Conservation (phyloP, 53 echinoderm and acorn worm species). For the Astropecten irregularis region DNA sequence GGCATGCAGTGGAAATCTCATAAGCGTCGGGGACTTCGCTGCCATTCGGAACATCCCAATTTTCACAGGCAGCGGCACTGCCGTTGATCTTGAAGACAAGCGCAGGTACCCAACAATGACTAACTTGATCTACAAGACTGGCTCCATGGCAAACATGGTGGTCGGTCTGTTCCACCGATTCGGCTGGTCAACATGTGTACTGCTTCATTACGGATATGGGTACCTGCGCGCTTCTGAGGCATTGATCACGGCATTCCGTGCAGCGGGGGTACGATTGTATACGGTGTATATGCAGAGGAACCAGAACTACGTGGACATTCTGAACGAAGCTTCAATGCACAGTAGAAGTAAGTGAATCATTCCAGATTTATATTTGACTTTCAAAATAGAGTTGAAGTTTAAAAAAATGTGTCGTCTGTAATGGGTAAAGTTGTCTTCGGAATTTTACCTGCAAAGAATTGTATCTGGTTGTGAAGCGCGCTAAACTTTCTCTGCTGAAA, state of each 20-base stretch:
- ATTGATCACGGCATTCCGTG: background rate
- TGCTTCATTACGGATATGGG: background rate
- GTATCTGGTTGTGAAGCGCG: no score
- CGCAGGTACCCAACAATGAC: slow-evolving; percentile 61
- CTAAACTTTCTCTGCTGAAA: no score
- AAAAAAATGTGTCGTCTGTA: no score
- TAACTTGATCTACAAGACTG: background rate
- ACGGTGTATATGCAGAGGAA: background rate
- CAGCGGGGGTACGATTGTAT: background rate
- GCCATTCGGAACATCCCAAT: slow-evolving; percentile 70
- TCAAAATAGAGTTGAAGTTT: no score
- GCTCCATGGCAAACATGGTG: slow-evolving; percentile 1
- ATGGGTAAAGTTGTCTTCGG: no score
- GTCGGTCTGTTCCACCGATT: background rate
- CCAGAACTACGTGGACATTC: background rate
- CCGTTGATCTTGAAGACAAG: slow-evolving; percentile 56
- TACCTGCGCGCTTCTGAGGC: background rate
- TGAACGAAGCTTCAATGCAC: background rate
- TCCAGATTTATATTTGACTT: no score
- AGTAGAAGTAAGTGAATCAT: background rate
- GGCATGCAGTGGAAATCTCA: slow-evolving; percentile 65
- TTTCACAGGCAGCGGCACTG: slow-evolving; percentile 38
- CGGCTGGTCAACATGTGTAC: background rate
- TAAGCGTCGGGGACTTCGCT: slow-evolving; percentile 71
- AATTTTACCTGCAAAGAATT: no score